Evolutionary conservation across 2,113 vertebrate species (phyloP), one percentile per base, ranked within the genome.

Genomic region (Ailurus styani): DNA sequence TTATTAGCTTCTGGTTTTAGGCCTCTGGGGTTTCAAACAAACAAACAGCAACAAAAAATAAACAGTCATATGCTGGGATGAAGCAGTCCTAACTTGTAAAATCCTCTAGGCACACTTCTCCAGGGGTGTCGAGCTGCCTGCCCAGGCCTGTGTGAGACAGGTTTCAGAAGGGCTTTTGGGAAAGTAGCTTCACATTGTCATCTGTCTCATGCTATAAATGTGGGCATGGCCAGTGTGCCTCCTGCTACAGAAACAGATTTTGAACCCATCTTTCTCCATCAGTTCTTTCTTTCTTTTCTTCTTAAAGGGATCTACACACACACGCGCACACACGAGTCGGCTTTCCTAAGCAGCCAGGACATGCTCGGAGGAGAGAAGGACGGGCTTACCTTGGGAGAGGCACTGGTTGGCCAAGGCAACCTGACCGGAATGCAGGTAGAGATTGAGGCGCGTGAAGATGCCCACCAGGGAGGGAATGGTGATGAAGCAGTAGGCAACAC

Each of bases 401-500:
- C 99, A 99, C 98, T 99, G 99, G 97, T 99, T 99, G 98, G 99
- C 99, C 98, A 99, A 96, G 34, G 99, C 99, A 14, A 99, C 99
- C 98, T 99, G 99, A 55, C 99, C 99, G 0, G 99, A 99, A 42
- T 99, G 99, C 90, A 99, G 98, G 84, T 99, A 99, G 83, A 99
- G 99, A 96, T 99, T 99, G 87, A 99, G 99, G 1, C 99, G 99
- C 0, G 98, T 99, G 98, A 99, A 99, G 98, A 99, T 99, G 52
- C 99, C 99, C 92, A 98, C 99, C 97, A 99, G 99, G 31, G 99
- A 99, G 9, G 99, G 99, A 96, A 99, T 99, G 95, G 99, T 99
- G 97, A 99, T 99, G 98, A 99, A 99, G 97, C 99, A 99, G 98
- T 99, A 99, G 91, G 99, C 99, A 29, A 99, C 99, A 34, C 99